These are phyloP conservation scores for Cyclargus thomasi DNA, from an alignment of 1,140 invertebrate genomes.

Conservation along the genomic window DNA sequence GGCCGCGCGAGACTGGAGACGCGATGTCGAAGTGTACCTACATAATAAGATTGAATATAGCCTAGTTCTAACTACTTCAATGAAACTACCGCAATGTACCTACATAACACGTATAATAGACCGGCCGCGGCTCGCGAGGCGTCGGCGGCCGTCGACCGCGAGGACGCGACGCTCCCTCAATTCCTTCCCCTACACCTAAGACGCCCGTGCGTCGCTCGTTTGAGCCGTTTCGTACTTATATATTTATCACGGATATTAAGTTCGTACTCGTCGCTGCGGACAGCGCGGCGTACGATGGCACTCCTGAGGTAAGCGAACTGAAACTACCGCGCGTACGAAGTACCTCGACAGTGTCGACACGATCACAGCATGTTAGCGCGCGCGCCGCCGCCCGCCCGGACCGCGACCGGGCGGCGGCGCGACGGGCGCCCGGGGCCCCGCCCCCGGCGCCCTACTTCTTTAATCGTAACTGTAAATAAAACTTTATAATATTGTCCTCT, in stretches of 20 bases:
- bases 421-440: slow-evolving; percentile 18
- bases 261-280: slow-evolving; percentile 44
- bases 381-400: slow-evolving; percentile 25
- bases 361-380: slow-evolving; percentile 52
- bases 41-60: slow-evolving; percentile 61
- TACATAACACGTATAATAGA: slow-evolving; percentile 58
- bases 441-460: slow-evolving; percentile 10
- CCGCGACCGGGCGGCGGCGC: slow-evolving; percentile 11
- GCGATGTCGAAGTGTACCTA: slow-evolving; percentile 59
- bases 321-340: slow-evolving; percentile 42
- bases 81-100: slow-evolving; percentile 54
- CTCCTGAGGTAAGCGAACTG: slow-evolving; percentile 65
- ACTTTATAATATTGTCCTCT: slow-evolving; percentile 65
- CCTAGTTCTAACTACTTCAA: slow-evolving; percentile 58
- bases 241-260: slow-evolving; percentile 52
- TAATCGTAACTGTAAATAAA: slow-evolving; percentile 64
- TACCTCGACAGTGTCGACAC: slow-evolving; percentile 57
- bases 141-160: slow-evolving; percentile 31
- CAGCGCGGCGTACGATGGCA: slow-evolving; percentile 44
- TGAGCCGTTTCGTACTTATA: slow-evolving; percentile 54
- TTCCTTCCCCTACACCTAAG: slow-evolving; percentile 53
- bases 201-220: slow-evolving; percentile 47
- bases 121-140: slow-evolving; percentile 42
- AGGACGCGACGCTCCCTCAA: slow-evolving; percentile 45
- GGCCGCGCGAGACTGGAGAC: slow-evolving; percentile 62